phyloP scores from a whole-genome alignment of 53 echinoderm and acorn worm genomes.

The Echinometra lucunter region DNA sequence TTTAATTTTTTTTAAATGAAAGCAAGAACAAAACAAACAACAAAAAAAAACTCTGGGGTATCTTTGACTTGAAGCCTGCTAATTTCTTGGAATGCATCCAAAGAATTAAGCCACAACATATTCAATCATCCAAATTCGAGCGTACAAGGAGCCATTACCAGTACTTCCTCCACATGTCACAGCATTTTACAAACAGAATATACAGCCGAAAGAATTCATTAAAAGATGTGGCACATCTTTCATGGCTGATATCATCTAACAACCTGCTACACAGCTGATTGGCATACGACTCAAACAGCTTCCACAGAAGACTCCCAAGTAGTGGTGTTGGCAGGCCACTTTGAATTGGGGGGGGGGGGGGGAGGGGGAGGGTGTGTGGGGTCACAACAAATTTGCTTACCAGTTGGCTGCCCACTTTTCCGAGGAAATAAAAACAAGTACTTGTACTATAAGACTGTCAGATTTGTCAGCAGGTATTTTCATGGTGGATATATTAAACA shows the following conservation, averaged over 20 bases:
- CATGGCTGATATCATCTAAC: slow-evolving; percentile 31
- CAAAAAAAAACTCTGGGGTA: not conserved
- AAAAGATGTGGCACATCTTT: slow-evolving; percentile 6
- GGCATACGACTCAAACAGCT: not conserved
- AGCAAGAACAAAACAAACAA: no score
- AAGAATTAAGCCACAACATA: not conserved
- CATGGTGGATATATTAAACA: no score
- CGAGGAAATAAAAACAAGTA: no score
- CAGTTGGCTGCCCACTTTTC: no score
- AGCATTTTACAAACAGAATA: not conserved
- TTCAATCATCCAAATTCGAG: not conserved
- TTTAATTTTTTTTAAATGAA: no score
- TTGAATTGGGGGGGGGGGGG: no score
- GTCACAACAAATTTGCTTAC: no score
- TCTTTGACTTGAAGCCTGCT: not conserved
- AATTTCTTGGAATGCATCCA: not conserved
- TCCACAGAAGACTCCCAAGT: not conserved
- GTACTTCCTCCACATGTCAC: not conserved
- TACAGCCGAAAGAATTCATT: not conserved
- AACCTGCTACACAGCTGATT: slow-evolving; percentile 24
- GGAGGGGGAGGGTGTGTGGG: no score
- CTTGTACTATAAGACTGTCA: no score
- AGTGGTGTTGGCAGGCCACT: no score
- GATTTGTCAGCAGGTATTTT: no score
- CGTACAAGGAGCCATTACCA: not conserved